phyloP scores from a whole-genome alignment of 2,113 vertebrate genomes.

The Aleadryas rufinucha region DNA sequence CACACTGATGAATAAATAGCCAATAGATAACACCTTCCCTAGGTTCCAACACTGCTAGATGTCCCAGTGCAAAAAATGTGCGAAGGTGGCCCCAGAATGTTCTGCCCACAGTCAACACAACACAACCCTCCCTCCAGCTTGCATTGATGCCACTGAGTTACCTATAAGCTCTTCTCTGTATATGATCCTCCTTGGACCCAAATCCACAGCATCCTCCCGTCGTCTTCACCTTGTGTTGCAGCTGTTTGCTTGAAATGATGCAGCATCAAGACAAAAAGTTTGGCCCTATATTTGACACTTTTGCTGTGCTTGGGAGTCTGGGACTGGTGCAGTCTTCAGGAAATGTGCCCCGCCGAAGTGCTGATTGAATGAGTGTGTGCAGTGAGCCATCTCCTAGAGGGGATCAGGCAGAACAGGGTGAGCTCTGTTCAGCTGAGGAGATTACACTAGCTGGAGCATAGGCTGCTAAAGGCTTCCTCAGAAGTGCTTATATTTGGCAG shows the following conservation, averaged over 20 bases:
- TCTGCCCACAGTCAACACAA: neutral
- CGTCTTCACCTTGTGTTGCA: neutral
- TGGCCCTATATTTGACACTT: neutral
- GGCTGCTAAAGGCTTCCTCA: neutral
- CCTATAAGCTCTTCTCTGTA: neutral
- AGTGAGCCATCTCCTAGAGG: rapidly evolving
- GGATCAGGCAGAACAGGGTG: neutral
- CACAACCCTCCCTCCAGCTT: neutral
- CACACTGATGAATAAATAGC: neutral
- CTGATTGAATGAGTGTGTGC: neutral
- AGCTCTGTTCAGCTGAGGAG: neutral
- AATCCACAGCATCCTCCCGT: neutral
- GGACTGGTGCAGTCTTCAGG: neutral
- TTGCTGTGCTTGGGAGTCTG: neutral
- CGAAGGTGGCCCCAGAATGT: neutral
- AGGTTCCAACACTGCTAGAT: neutral
- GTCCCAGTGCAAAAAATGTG: neutral
- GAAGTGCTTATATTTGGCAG: neutral
- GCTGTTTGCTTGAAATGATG: neutral
- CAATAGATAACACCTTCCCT: neutral
- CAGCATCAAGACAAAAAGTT: neutral
- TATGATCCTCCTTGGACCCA: neutral
- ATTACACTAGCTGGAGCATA: neutral
- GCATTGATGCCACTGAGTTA: rapidly evolving
- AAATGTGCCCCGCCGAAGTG: rapidly evolving